Conservation (phyloP, 2,888 invertebrate genomes). For the Cyrtodaria siliqua region DNA sequence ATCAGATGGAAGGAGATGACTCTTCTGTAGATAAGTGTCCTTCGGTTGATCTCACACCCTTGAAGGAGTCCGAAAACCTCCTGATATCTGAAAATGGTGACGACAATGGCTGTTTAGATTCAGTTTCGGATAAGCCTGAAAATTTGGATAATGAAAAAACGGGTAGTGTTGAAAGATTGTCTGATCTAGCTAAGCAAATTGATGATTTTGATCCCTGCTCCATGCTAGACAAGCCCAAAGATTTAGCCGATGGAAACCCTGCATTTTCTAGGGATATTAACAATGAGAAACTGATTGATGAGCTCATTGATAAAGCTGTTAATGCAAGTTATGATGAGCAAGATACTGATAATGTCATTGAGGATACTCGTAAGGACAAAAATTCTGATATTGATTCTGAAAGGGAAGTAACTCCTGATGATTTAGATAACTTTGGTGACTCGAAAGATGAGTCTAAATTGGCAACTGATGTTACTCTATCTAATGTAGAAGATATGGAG, state of each 20-base stretch:
- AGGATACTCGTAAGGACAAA: not conserved
- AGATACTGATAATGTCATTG: not conserved
- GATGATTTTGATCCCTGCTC: conserved; percentile 55
- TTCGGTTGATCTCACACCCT: conserved; percentile 36
- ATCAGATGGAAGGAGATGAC: not conserved
- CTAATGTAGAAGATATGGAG: conserved; percentile 14
- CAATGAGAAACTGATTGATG: conserved; percentile 54
- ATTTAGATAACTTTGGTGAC: conserved; percentile 8
- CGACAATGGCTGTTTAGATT: not conserved
- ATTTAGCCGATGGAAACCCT: not conserved
- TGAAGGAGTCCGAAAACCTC: conserved; percentile 13
- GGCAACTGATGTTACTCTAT: conserved; percentile 12
- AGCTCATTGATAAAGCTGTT: conserved; percentile 25
- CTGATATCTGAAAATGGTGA: not conserved
- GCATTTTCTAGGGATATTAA: conserved; percentile 41
- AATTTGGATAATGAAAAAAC: not conserved
- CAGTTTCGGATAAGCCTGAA: not conserved
- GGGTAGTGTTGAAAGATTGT: conserved; percentile 32
- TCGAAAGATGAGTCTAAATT: conserved; percentile 19
- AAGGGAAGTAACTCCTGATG: conserved; percentile 35
- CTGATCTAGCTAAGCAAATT: conserved; percentile 50
- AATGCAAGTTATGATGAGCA: conserved; percentile 11
- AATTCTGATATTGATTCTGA: conserved; percentile 6
- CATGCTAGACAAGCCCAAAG: conserved; percentile 6
- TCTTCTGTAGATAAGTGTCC: conserved; percentile 33